phyloP scores from a whole-genome alignment of 2,888 invertebrate genomes.

The Drosophila mayaguana region DNA sequence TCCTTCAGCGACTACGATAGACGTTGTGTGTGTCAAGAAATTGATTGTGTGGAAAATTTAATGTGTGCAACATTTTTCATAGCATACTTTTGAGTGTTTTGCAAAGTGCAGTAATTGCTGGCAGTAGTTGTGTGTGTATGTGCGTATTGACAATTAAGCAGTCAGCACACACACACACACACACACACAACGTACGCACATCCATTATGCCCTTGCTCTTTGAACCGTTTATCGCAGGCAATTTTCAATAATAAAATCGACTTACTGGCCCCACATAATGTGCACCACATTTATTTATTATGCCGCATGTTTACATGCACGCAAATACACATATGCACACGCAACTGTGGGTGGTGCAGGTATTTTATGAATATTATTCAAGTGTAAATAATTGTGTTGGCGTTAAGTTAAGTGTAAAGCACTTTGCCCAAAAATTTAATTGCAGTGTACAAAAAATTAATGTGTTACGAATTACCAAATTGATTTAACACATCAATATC shows the following conservation, averaged over 20 bases:
- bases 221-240: conserved; percentile 40
- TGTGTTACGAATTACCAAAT: neutral
- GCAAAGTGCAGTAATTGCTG: conserved; percentile 62
- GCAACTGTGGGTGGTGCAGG: conserved; percentile 14
- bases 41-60: conserved; percentile 76
- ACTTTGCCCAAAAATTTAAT: conserved; percentile 71
- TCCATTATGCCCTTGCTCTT: conserved; percentile 43
- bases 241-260: conserved; percentile 78
- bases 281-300: conserved; percentile 70
- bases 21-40: conserved; percentile 48
- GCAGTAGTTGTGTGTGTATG: conserved; percentile 25
- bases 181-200: neutral
- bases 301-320: conserved; percentile 50
- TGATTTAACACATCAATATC: conserved; percentile 4
- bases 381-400: conserved; percentile 75
- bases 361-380: conserved; percentile 62
- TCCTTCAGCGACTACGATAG: conserved; percentile 12
- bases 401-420: conserved; percentile 73
- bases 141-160: conserved; percentile 41
- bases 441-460: neutral
- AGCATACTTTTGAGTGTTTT: conserved; percentile 74
- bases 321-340: conserved; percentile 4
- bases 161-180: neutral
- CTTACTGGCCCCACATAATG: conserved; percentile 70
- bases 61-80: conserved; percentile 63